Evolutionary conservation across 2,888 invertebrate genomes (phyloP), one percentile per base, ranked within the genome.

Genomic region (Biston stratarius): DNA sequence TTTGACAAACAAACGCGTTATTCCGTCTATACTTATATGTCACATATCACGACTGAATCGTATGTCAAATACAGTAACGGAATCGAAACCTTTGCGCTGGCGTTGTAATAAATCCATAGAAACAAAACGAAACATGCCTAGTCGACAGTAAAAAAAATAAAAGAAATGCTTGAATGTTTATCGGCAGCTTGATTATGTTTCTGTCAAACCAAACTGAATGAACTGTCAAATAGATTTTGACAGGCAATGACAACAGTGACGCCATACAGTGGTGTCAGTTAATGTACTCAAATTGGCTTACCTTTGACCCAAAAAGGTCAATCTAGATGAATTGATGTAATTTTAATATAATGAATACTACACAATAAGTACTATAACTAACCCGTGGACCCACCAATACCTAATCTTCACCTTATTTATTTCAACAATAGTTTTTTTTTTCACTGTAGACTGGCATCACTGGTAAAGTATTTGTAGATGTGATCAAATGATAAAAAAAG

Each of bases 371-470:
- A 45, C 38, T 49, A 34, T 59, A 53, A 52, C 53, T 58, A 48
- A 69, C 45, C 42, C 60, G 55, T 38, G 24, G 24, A 45, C 69
- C 72, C 72, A 72, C 69, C 66, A 68, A 67, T 51, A 36, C 47
- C 42, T 66, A 45, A 55, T 36, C n/a, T n/a, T 14, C 59, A 33
- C 51, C 45, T 48, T 60, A 45, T 60, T 53, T 36, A 61, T 63
- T 61, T 53, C 42, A 34, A 57, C 33, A 36, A 45, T 57, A 42
- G 8, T 66, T 67, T 58, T 62, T 73, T 66, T 65, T 66, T 62
- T n/a, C n/a, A n/a, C 56, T 38, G 33, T 15, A 58, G 48, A 58
- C 24, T 58, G 58, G 58, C 38, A 38, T 6, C 44, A 47, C 12
- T 57, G 36, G 24, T 48, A 47, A 45, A 51, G 0, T 51, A 36